Percentiles rank a stretch among this genome's conserved stretches.
These are phyloP conservation scores for Cepaea nemoralis DNA, from an alignment of 1,140 invertebrate genomes.

Conservation along the genomic window DNA sequence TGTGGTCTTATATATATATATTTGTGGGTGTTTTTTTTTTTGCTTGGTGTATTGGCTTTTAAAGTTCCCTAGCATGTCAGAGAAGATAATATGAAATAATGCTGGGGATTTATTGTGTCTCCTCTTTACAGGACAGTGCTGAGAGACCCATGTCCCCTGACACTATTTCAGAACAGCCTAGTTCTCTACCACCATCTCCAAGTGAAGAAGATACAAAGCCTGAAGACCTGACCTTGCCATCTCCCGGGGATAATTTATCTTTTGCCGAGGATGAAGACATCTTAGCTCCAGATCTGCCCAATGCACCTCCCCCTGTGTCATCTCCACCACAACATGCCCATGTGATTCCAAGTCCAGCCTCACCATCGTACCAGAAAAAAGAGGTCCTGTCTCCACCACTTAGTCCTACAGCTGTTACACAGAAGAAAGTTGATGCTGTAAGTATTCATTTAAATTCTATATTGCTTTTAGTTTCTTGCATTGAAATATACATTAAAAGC, in stretches of 20 bases:
- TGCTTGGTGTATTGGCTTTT: too few species aligned
- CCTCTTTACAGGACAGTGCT: background rate
- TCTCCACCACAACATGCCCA: background rate
- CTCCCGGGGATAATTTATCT: conserved; percentile 1
- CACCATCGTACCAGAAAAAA: conserved; percentile 71
- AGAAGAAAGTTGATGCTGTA: conserved; percentile 48
- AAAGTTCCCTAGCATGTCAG: too few species aligned
- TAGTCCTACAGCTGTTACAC: conserved; percentile 53
- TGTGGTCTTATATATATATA: too few species aligned
- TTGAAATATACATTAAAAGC: too few species aligned
- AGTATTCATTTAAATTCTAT: conserved; percentile 9
- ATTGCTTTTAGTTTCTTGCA: too few species aligned
- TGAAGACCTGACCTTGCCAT: conserved; percentile 35
- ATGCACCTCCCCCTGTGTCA: conserved; percentile 55
- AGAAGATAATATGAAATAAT: too few species aligned
- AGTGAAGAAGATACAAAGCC: background rate
- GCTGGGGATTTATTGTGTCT: too few species aligned
- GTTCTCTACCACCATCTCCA: conserved; percentile 7
- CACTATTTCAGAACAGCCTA: background rate
- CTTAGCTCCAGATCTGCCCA: conserved; percentile 28
- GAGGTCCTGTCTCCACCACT: conserved; percentile 71
- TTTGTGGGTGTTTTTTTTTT: too few species aligned
- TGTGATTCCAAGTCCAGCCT: background rate
- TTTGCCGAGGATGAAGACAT: conserved; percentile 27
- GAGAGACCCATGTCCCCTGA: conserved; percentile 4